Evolutionary conservation across 2,113 vertebrate species (phyloP).

Genomic region (Prunella himalayana): DNA sequence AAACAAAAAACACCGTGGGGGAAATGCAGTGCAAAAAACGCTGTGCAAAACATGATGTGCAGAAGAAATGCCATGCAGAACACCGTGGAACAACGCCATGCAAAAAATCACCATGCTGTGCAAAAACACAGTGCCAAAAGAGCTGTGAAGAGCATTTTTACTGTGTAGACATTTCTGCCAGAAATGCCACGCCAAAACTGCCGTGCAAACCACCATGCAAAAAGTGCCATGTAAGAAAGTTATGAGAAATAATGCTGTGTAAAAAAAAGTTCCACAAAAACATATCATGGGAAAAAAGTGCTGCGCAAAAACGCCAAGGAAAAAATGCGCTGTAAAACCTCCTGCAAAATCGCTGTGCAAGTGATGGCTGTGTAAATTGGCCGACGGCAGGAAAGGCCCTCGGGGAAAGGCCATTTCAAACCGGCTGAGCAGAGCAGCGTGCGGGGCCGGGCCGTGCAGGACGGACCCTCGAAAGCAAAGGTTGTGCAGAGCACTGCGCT

Average conservation of each 20-base stretch:
- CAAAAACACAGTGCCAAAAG: not conserved
- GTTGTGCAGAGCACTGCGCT: fast-evolving
- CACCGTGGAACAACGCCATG: not conserved
- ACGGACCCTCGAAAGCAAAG: fast-evolving
- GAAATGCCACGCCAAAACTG: not conserved
- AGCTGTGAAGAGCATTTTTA: not conserved
- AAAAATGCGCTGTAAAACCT: not conserved
- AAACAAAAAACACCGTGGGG: fast-evolving
- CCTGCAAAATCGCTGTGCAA: not conserved
- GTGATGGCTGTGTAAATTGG: fast-evolving
- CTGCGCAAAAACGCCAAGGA: fast-evolving
- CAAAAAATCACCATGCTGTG: not conserved
- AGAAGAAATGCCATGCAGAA: not conserved
- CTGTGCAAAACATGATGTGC: not conserved
- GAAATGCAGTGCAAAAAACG: not conserved
- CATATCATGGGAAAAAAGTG: fast-evolving
- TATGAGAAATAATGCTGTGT: not conserved
- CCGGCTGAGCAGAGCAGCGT: fast-evolving
- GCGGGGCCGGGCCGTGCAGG: not conserved
- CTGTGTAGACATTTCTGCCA: not conserved
- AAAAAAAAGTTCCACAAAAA: not conserved
- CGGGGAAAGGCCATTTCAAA: fast-evolving
- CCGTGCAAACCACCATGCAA: not conserved
- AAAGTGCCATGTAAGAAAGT: not conserved
- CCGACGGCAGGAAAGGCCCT: fast-evolving